Percentiles rank a stretch among this genome's conserved stretches.
Evolutionary conservation across 2,797 vertebrate genomes (phyloP).

Genomic region (Epinephelus awoara): DNA sequence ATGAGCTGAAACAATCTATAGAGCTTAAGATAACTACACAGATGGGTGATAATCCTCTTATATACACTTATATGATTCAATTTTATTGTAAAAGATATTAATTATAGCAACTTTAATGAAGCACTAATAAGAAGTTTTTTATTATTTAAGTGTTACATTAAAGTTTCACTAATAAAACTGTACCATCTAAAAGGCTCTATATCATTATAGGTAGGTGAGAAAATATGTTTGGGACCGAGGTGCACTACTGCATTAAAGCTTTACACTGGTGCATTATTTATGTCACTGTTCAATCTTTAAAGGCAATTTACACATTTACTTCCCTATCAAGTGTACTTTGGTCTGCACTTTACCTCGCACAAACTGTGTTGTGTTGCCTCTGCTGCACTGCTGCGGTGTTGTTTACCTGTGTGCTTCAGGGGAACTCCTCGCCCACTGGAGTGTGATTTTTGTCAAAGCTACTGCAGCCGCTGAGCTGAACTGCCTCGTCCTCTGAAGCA

Average conservation of each 20-base stretch:
- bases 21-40: no score
- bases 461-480: conserved; percentile 20
- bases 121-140: no score
- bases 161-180: no score
- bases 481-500: conserved; percentile 7
- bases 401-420: conserved; percentile 27
- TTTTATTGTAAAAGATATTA: background rate
- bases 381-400: background rate
- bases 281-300: background rate
- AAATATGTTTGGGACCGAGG: no score
- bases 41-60: no score
- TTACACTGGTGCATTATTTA: background rate
- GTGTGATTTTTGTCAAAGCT: conserved; percentile 18
- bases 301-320: background rate
- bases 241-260: no score
- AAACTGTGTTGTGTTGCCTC: background rate
- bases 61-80: no score
- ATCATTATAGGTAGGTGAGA: no score
- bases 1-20: no score
- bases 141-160: no score
- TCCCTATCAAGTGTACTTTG: background rate
- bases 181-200: no score
- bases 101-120: background rate
- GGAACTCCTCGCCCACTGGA: conserved; percentile 25
- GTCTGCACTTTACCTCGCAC: background rate